Evolutionary conservation across 2,888 invertebrate genomes (phyloP), one percentile per base, ranked within the genome.

Genomic region (Flexamia atlantica): DNA sequence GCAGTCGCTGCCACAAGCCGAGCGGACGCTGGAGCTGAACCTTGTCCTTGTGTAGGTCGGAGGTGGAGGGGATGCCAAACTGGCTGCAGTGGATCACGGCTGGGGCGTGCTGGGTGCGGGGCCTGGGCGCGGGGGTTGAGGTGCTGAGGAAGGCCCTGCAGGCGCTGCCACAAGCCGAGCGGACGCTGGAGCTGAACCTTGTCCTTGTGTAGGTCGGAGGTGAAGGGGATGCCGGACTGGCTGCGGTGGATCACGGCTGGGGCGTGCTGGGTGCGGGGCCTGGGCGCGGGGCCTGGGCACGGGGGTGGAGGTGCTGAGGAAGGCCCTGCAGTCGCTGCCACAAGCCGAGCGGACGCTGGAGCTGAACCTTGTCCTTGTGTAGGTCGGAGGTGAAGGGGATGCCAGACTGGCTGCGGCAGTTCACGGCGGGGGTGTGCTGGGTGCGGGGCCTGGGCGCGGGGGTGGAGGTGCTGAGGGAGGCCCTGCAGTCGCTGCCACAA

Each of bases 71-170:
- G 86, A 90, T 91, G 88, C 93, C 94, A 0, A 85, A 87, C 0
- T 94, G 92, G 90, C 89, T 95, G 25, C 91, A 93, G 7, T 90
- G 91, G 36, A 95, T 91, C 88, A 93, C 94, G 0, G 92, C 93
- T 0, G 90, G 92, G 0, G 90, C 91, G 84, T 86, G 90, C 9
- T 92, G 90, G 85, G 87, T 91, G 0, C 91, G 90, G n/a, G n/a
- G n/a, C n/a, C n/a, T n/a, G n/a, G n/a, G n/a, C n/a, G n/a, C n/a
- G n/a, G n/a, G n/a, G n/a, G n/a, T n/a, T n/a, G n/a, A n/a, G n/a
- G n/a, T n/a, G n/a, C n/a, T n/a, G n/a, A n/a, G n/a, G n/a, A n/a
- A n/a, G n/a, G n/a, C n/a, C n/a, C n/a, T n/a, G n/a, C n/a, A n/a
- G n/a, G n/a, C n/a, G n/a, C n/a, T n/a, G n/a, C n/a, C n/a, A n/a